Percentiles rank a stretch among this genome's conserved stretches.
phyloP scores from a whole-genome alignment of 2,888 invertebrate species.

The Tenthredo distinguenda region DNA sequence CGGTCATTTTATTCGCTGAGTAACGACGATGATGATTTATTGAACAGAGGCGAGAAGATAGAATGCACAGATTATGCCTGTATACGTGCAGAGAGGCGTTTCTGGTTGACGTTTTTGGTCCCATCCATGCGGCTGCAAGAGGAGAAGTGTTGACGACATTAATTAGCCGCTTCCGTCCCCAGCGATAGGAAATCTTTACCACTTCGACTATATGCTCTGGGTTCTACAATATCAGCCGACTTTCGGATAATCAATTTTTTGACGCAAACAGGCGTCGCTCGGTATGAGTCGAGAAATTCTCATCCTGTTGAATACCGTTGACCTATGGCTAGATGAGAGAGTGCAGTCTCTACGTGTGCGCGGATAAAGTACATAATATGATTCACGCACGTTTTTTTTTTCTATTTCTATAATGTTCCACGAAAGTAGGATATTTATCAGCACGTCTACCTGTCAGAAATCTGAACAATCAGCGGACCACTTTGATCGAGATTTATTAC shows the following conservation, averaged over 20 bases:
- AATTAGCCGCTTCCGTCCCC: slow-evolving; percentile 59
- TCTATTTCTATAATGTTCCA: no score
- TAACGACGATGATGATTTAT: background rate
- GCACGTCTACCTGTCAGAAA: no score
- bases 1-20: background rate
- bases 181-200: slow-evolving; percentile 52
- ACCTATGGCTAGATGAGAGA: background rate
- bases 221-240: slow-evolving; percentile 30
- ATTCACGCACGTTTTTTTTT: background rate
- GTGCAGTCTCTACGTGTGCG: background rate
- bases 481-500: no score
- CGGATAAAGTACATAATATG: background rate
- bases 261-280: slow-evolving; percentile 53
- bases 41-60: background rate
- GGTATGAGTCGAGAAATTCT: slow-evolving; percentile 59
- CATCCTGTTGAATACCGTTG: background rate
- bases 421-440: no score
- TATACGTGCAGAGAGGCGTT: background rate
- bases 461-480: no score
- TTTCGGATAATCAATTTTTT: slow-evolving; percentile 4
- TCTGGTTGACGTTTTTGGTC: background rate
- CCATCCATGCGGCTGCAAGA: background rate
- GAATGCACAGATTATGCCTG: background rate
- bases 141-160: slow-evolving; percentile 55
- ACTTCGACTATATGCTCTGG: background rate